Evolutionary conservation across 2,113 vertebrate genomes (phyloP).

Genomic region (Dendrocopos noguchii): DNA sequence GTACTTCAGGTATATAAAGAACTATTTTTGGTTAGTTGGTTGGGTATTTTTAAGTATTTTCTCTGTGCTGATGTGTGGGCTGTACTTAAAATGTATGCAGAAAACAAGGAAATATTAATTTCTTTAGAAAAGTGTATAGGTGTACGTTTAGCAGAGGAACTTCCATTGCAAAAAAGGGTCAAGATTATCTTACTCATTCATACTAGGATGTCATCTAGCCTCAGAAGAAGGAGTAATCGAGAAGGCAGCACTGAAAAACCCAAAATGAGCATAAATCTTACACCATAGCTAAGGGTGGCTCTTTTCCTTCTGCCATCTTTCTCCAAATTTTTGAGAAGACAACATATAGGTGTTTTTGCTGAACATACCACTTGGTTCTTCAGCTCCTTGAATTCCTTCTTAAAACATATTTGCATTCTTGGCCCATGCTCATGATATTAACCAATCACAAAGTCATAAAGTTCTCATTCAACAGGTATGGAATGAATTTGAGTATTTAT

Average conservation of each 20-base stretch:
- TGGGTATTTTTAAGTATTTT: background rate
- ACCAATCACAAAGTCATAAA: background rate
- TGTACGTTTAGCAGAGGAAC: background rate
- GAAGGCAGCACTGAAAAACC: background rate
- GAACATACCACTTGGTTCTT: background rate
- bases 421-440: background rate
- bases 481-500: background rate
- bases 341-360: background rate
- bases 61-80: background rate
- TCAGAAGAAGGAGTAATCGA: background rate
- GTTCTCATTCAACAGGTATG: background rate
- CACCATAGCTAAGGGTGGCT: background rate
- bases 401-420: background rate
- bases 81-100: background rate
- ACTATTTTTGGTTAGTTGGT: background rate
- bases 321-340: background rate
- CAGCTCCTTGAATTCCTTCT: background rate
- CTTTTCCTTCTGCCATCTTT: background rate
- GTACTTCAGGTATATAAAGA: background rate
- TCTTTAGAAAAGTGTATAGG: background rate
- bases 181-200: background rate
- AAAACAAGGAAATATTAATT: background rate
- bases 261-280: background rate
- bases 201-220: background rate
- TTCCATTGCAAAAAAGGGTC: background rate